Conservation (phyloP, 2,888 invertebrate genomes). For the Pocota personata region DNA sequence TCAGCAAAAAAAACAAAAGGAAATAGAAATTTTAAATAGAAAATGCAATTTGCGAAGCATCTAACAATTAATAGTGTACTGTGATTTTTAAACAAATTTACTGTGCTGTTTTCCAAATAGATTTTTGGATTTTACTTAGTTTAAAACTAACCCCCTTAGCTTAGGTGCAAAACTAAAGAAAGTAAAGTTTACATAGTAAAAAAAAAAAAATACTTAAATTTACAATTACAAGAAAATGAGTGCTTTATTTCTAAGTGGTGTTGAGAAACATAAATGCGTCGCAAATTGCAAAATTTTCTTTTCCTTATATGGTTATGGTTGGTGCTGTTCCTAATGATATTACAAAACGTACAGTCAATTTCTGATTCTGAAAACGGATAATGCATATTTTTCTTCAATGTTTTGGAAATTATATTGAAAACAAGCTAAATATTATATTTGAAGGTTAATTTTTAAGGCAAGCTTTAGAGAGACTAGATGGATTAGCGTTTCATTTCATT, state of each 20-base stretch:
- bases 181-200: slow-evolving; percentile 1
- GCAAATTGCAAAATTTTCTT: slow-evolving; percentile 75
- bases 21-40: slow-evolving; percentile 15
- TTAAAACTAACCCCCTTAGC: background rate
- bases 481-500: too few relatives aligned
- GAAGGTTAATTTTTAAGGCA: too few relatives aligned
- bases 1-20: slow-evolving; percentile 23
- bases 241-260: slow-evolving; percentile 64
- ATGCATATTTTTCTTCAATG: too few relatives aligned
- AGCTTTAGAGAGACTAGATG: too few relatives aligned
- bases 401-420: too few relatives aligned
- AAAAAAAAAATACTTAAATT: slow-evolving; percentile 18
- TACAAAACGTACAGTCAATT: slow-evolving; percentile 19
- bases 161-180: background rate
- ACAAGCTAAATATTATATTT: too few relatives aligned
- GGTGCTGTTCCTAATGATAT: slow-evolving; percentile 43
- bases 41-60: slow-evolving; percentile 77
- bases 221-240: slow-evolving; percentile 52
- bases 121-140: background rate
- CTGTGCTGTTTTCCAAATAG: slow-evolving; percentile 77
- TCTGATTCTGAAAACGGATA: slow-evolving; percentile 1
- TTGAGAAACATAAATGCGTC: slow-evolving; percentile 75
- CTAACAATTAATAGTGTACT: slow-evolving; percentile 4
- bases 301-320: background rate
- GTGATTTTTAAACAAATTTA: slow-evolving; percentile 75